A percentile compares a stretch with the other conserved stretches of the same genome.
Evolutionary conservation across 1,140 invertebrate species (phyloP).

Genomic region (Drosophila auraria): DNA sequence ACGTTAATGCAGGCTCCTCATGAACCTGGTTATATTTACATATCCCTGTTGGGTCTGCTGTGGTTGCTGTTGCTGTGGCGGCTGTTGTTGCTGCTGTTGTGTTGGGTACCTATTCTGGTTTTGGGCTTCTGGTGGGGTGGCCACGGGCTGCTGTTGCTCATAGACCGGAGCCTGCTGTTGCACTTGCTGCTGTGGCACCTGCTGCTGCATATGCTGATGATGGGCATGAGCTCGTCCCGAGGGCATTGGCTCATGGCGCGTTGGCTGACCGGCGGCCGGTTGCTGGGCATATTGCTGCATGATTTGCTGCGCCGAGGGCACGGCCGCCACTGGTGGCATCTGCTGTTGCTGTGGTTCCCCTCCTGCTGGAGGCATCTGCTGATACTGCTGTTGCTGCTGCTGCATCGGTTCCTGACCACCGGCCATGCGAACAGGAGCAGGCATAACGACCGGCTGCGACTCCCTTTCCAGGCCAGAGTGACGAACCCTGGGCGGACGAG

Average conservation of each 20-base stretch:
- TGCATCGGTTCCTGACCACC: constrained; percentile 52
- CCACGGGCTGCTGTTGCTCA: constrained; percentile 32
- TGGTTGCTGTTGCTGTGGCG: constrained; percentile 25
- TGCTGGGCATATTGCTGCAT: constrained; percentile 54
- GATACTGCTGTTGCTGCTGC: constrained; percentile 13
- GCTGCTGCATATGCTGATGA: constrained; percentile 38
- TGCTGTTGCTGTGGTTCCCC: constrained; percentile 38
- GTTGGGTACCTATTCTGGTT: constrained; percentile 16
- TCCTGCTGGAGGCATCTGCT: constrained; percentile 25
- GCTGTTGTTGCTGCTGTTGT: constrained; percentile 41
- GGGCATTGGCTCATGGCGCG: constrained; percentile 46
- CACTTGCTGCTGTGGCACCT: constrained; percentile 26
- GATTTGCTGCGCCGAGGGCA: constrained; percentile 21
- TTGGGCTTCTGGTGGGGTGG: constrained; percentile 24
- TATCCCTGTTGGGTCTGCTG: constrained; percentile 54
- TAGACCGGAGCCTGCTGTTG: constrained; percentile 19
- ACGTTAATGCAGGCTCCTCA: not conserved
- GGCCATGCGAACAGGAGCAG: constrained; percentile 33
- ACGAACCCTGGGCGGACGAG: constrained; percentile 59
- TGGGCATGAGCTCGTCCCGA: constrained; percentile 62
- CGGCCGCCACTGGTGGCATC: constrained; percentile 17
- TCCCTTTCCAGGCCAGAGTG: constrained; percentile 58
- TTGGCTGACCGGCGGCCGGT: constrained; percentile 66
- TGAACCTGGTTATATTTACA: constrained; percentile 48
- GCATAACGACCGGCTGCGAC: not conserved